Conservation (phyloP, 2,797 vertebrate genomes). For the Echiichthys vipera region DNA sequence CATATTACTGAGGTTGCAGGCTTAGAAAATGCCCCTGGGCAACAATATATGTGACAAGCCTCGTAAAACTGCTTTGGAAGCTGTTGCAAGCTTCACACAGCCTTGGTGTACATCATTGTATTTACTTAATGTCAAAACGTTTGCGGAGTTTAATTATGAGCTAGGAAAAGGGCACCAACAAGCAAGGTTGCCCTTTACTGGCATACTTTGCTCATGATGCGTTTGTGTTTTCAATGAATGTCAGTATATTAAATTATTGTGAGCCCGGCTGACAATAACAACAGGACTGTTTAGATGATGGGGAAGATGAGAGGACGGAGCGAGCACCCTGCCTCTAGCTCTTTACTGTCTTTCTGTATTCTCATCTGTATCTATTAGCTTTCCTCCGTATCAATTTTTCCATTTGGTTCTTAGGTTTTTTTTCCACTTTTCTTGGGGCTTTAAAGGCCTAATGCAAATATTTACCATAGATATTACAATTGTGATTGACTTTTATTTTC, state of each 20-base stretch:
- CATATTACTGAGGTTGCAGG: conserved; percentile 15
- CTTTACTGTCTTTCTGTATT: conserved; percentile 5
- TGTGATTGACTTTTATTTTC: neutral
- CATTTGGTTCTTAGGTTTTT: conserved; percentile 6
- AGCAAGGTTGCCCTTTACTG: conserved; percentile 65
- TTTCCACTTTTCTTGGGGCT: conserved; percentile 4
- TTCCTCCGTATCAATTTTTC: conserved; percentile 21
- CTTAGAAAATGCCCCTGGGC: neutral
- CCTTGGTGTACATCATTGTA: conserved; percentile 26
- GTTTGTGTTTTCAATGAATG: conserved; percentile 76
- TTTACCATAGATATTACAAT: neutral
- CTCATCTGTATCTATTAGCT: neutral
- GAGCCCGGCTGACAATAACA: conserved; percentile 41
- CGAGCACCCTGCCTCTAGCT: neutral
- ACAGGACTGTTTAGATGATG: conserved; percentile 37
- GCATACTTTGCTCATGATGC: conserved; percentile 64
- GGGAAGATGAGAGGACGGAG: conserved; percentile 37
- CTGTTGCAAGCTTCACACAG: conserved; percentile 6
- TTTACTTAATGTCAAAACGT: conserved; percentile 56
- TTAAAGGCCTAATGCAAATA: neutral
- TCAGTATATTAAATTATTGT: conserved; percentile 62
- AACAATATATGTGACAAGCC: conserved; percentile 4
- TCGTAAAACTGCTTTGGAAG: conserved; percentile 19
- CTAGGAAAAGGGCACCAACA: conserved; percentile 64
- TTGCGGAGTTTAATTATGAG: conserved; percentile 59